These are phyloP conservation scores for Sebastes miniatus DNA, from an alignment of 2,797 vertebrate species.

Conservation along the genomic window DNA sequence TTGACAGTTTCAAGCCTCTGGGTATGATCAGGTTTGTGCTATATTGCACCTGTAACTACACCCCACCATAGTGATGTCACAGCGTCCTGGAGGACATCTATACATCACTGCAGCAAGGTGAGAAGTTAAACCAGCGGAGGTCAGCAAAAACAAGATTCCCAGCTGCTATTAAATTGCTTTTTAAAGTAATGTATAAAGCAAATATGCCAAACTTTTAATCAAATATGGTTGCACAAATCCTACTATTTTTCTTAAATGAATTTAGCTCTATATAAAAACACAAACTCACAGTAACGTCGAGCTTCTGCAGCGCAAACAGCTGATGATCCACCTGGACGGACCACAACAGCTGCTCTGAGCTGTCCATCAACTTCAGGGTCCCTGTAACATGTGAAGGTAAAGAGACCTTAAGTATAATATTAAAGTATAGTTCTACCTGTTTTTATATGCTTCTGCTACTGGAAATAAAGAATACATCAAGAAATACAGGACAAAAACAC, in stretches of 20 bases:
- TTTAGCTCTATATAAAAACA: not conserved
- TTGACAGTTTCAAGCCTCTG: not conserved
- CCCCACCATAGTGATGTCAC: not conserved
- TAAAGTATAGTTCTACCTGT: fast-evolving
- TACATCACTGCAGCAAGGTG: not conserved
- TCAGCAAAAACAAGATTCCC: not conserved
- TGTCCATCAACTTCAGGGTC: slow-evolving; percentile 95
- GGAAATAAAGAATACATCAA: not conserved
- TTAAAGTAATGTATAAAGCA: no score
- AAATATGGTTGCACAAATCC: no score
- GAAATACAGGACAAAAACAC: not conserved
- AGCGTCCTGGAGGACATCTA: not conserved
- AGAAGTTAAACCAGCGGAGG: no score
- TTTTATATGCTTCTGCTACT: no score
- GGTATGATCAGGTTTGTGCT: no score
- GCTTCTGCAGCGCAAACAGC: slow-evolving; percentile 95
- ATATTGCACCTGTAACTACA: no score
- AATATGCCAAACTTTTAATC: no score
- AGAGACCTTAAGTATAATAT: not conserved
- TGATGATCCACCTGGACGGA: slow-evolving; percentile 98
- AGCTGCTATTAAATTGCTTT: not conserved
- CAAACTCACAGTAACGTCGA: slow-evolving; percentile 93
- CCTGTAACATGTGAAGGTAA: slow-evolving; percentile 72
- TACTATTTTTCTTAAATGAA: no score
- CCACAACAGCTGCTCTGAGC: slow-evolving; percentile 94